A percentile compares a stretch with the other conserved stretches of the same genome.
phyloP scores from a whole-genome alignment of 2,888 invertebrate genomes.

The Ethmia dodecea region DNA sequence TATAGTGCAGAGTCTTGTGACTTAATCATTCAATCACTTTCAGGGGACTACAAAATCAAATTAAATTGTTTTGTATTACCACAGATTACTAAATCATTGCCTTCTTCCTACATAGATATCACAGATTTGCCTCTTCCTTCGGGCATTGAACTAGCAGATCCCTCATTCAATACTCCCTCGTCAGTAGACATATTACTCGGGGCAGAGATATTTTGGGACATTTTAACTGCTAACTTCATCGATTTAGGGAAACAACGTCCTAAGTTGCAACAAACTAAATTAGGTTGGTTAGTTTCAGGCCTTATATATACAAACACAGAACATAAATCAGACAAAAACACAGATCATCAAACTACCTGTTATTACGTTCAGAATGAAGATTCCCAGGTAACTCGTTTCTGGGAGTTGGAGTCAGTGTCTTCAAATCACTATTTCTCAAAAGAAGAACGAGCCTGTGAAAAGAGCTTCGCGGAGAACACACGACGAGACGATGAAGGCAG shows the following conservation, averaged over 20 bases:
- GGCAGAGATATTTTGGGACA: conserved; percentile 15
- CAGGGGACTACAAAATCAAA: conserved; percentile 3
- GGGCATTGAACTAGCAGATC: neutral
- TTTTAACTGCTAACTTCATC: conserved; percentile 8
- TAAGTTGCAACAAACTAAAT: conserved; percentile 9
- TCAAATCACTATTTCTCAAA: neutral
- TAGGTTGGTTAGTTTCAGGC: conserved; percentile 15
- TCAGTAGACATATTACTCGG: conserved; percentile 13
- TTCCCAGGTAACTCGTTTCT: conserved; percentile 5
- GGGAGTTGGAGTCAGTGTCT: conserved; percentile 3
- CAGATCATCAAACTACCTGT: too few species aligned
- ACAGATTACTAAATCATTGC: conserved; percentile 9
- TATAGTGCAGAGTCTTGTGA: neutral
- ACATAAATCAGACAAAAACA: neutral
- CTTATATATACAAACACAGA: too few species aligned
- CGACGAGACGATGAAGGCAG: conserved; percentile 12
- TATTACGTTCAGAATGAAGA: neutral
- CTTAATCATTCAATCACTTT: conserved; percentile 1
- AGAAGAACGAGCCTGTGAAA: conserved; percentile 15
- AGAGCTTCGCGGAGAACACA: conserved; percentile 8
- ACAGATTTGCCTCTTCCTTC: neutral
- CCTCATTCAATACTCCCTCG: conserved; percentile 2
- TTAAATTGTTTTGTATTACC: conserved; percentile 4
- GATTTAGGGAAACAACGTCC: conserved; percentile 10
- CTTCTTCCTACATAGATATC: neutral